These are phyloP conservation scores for Araneus ventricosus DNA, from an alignment of 1,140 invertebrate species.

Conservation along the genomic window DNA sequence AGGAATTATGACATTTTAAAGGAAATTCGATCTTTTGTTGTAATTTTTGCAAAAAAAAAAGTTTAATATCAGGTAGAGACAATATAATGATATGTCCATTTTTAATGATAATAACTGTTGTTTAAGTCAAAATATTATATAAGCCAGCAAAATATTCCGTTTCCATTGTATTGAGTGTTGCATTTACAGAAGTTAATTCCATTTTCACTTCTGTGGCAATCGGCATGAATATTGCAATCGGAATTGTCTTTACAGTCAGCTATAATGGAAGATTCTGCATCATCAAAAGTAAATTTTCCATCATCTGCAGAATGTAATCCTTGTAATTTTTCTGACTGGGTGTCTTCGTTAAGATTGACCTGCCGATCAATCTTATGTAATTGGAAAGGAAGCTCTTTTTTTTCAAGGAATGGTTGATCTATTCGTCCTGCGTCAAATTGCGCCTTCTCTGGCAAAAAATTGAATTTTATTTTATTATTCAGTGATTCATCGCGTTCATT, in stretches of 20 bases:
- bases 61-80: no score
- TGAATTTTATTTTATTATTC: background rate
- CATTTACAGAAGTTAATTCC: slow-evolving; percentile 30
- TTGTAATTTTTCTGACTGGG: background rate
- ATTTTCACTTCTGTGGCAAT: slow-evolving; percentile 1
- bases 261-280: slow-evolving; percentile 14
- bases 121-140: background rate
- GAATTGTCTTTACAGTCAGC: background rate
- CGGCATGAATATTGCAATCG: slow-evolving; percentile 33
- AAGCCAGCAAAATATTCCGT: slow-evolving; percentile 46
- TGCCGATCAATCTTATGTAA: background rate
- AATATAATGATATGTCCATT: no score
- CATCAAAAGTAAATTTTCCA: slow-evolving; percentile 31
- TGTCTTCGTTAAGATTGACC: background rate
- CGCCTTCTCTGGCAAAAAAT: background rate
- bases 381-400: background rate
- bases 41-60: no score
- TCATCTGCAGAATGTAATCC: background rate
- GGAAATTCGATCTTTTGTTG: no score
- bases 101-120: background rate
- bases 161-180: slow-evolving; percentile 17
- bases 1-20: no score
- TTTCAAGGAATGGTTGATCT: background rate
- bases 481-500: background rate
- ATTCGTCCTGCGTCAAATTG: background rate